Evolutionary conservation across 1,140 invertebrate species (phyloP).

Genomic region (Artemia franciscana): DNA sequence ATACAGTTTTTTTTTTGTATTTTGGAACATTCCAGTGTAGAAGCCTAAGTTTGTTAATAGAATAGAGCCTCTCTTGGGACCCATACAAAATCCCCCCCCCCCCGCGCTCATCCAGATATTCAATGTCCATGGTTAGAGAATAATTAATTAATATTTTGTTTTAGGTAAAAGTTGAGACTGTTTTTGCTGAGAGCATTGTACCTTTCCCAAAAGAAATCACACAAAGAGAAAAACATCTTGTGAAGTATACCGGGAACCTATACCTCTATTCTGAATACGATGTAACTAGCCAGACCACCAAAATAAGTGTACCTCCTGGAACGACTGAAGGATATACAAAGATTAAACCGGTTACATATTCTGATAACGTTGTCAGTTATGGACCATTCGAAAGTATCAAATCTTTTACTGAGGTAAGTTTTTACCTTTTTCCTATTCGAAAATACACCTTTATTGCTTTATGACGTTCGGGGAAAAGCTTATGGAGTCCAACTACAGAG

Average conservation of each 20-base stretch:
- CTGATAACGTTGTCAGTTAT: slow-evolving; percentile 54
- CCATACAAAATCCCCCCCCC: too few relatives aligned
- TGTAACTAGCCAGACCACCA: slow-evolving; percentile 53
- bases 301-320: slow-evolving; percentile 43
- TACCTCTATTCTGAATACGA: slow-evolving; percentile 63
- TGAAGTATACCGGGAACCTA: slow-evolving; percentile 58
- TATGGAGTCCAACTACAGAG: too few relatives aligned
- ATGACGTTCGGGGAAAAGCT: too few relatives aligned
- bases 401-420: slow-evolving; percentile 26
- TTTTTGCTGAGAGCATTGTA: slow-evolving; percentile 43
- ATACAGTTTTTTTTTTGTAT: too few relatives aligned
- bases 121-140: too few relatives aligned
- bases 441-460: not conserved
- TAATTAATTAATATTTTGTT: slow-evolving; percentile 7
- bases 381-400: slow-evolving; percentile 59
- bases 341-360: slow-evolving; percentile 51
- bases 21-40: too few relatives aligned
- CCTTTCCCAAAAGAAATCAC: slow-evolving; percentile 67
- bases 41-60: too few relatives aligned
- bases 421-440: not conserved
- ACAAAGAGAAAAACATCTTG: slow-evolving; percentile 80
- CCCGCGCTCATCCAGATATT: too few relatives aligned
- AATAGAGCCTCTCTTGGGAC: too few relatives aligned
- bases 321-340: slow-evolving; percentile 68
- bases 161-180: slow-evolving; percentile 39